phyloP scores from a whole-genome alignment of 2,888 invertebrate species.

The Tridacna crocea region DNA sequence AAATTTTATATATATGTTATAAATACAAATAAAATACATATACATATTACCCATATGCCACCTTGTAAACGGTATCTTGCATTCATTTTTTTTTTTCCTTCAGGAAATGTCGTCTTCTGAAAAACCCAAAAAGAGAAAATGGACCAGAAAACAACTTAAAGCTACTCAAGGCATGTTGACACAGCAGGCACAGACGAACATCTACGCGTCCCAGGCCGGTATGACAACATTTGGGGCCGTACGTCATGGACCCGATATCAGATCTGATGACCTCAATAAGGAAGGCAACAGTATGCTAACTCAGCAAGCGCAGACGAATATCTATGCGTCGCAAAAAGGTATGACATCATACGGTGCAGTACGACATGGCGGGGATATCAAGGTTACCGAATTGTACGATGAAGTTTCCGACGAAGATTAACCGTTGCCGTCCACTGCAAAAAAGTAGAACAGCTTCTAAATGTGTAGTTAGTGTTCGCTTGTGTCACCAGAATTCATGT shows the following conservation, averaged over 20 bases:
- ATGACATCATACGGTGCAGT: conserved; percentile 41
- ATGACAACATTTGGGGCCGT: conserved; percentile 78
- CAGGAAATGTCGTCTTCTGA: conserved; percentile 47
- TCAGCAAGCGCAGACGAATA: conserved; percentile 81
- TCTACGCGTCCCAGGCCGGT: conserved; percentile 81
- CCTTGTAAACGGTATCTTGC: no score
- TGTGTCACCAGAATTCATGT: no score
- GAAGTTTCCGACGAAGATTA: conserved; percentile 69
- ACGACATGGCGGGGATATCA: conserved; percentile 81
- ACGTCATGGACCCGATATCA: conserved; percentile 82
- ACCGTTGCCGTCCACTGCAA: no score
- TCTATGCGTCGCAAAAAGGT: conserved; percentile 81
- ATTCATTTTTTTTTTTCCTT: no score
- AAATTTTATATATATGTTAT: no score
- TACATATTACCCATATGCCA: no score
- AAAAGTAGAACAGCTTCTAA: no score
- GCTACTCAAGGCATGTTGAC: conserved; percentile 57
- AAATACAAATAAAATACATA: no score
- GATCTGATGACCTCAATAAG: conserved; percentile 75
- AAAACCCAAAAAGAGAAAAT: conserved; percentile 48
- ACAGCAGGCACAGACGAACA: conserved; percentile 82
- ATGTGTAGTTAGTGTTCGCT: no score
- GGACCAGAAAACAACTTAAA: conserved; percentile 50
- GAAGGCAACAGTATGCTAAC: conserved; percentile 77
- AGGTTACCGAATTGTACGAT: conserved; percentile 76